Conservation (phyloP, 2,888 invertebrate genomes). For the Apodemia duryi region DNA sequence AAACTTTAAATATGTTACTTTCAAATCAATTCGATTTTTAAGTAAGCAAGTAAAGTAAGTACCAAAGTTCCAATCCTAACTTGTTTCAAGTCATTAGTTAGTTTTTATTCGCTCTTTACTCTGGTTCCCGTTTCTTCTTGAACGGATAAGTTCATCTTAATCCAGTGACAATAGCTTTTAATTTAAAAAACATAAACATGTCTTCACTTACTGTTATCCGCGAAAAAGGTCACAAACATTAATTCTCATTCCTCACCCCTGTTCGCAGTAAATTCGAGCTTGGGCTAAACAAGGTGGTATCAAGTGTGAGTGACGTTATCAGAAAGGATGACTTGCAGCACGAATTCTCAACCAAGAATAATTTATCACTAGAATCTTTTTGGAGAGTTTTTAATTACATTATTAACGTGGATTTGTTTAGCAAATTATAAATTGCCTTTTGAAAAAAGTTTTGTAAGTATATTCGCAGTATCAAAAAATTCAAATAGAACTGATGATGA, state of each 20-base stretch:
- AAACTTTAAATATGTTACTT: no score
- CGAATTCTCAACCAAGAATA: conserved; percentile 41
- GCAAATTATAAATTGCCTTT: not conserved
- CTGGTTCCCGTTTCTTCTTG: not conserved
- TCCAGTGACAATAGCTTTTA: conserved; percentile 16
- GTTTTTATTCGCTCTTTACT: not conserved
- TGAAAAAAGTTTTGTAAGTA: no score
- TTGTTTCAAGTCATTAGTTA: not conserved
- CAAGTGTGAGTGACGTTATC: conserved; percentile 69
- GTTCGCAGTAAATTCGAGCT: conserved; percentile 44
- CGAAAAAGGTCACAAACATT: conserved; percentile 27
- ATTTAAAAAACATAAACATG: conserved; percentile 2
- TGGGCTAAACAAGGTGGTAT: conserved; percentile 46
- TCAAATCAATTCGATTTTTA: no score
- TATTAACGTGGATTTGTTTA: conserved; percentile 25
- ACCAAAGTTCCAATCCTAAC: no score
- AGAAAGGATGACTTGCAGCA: conserved; percentile 41
- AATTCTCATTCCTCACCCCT: conserved; percentile 48
- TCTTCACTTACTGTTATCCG: conserved; percentile 1
- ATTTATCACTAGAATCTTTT: conserved; percentile 59
- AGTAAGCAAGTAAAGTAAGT: no score
- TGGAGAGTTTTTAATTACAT: conserved; percentile 57
- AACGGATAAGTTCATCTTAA: not conserved
- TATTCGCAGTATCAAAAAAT: no score
- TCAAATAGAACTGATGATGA: no score